A percentile compares a stretch with the other conserved stretches of the same genome.
Conservation (phyloP, 2,113 vertebrate genomes). For the rat (Rattus norvegicus) region GRCr8 NC_086024.1:103060501-103061000, state of each 20-base stretch:
- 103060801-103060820: background rate
- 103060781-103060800: background rate
- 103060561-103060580: background rate
- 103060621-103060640: background rate
- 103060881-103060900: background rate
- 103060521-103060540: background rate
- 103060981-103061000: background rate
- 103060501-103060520: background rate
- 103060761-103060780: background rate
- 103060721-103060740: background rate
- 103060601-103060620: background rate
- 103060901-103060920: background rate
- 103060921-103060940: background rate
- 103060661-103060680: background rate
- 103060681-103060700: background rate
- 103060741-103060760: background rate
- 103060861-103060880: background rate
- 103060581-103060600: background rate
- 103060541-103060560: background rate
- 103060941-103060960: background rate
- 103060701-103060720: background rate
- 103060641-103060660: background rate
- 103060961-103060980: background rate
- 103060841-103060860: background rate
- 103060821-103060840: background rate